Base-by-base conservation (phyloP, 1,140 invertebrate genomes). In the Anthonomus grandis region DNA sequence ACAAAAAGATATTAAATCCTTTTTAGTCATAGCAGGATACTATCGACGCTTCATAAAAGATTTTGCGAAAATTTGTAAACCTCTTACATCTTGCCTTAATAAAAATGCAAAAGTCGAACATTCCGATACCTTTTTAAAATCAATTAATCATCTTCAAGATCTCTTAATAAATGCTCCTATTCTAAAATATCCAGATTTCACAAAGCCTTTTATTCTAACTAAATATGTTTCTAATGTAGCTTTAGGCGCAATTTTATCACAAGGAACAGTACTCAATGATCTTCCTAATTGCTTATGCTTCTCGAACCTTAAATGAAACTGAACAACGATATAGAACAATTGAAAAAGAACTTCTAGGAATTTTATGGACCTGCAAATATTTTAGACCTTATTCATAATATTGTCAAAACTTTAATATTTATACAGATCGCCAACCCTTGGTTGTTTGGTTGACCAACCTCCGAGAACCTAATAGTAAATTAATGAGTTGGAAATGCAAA, bases 401-500 rank as follows among this genome's bases (percentile, higher is more conserved):
- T 41, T 61, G 58, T 25, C 44, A 34, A 10, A 57, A 45, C 15
- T 62, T 61, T 34, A 63, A 22, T 25, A 61, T 65, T 13, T 18
- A 55, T 1, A 64, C 61, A 9, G 65, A 62, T 37, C 59, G 63
- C 36, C 37, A 45, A 52, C 60, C 64, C 15, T 27, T 63, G 2
- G 45, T 80, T 3, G 57, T 37, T 12, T 44, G 53, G 71, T 50
- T 82, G 1, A 64, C 68, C 5, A 71, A 68, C 5, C 59, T 72
- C 0, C 76, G 72, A 65, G 71, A 78, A 47, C 70, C 72, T 5
- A 66, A 57, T 1, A 69, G 64, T 22, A 57, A 73, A 57, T 57
- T 81, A 9, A 64, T 73, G 2, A 60, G 76, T 52, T 81, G 78
- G 78, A 34, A 68, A 37, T 46, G 70, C 6, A 44, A 59, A 54